Conservation (phyloP, 1,140 invertebrate species). For the Hylaeus anthracinus region DNA sequence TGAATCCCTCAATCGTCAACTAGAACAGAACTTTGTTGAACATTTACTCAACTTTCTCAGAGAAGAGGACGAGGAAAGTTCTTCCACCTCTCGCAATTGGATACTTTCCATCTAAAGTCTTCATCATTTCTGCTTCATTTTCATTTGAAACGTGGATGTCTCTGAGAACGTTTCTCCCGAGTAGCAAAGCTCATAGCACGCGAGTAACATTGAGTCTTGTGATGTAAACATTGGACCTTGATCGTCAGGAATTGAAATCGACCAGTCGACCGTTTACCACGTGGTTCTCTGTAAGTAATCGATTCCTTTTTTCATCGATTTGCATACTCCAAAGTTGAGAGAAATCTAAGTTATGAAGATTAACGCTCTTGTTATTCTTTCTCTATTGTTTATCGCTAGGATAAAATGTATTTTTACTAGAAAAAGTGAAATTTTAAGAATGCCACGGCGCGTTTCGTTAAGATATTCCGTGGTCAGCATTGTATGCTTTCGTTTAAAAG, state of each 20-base stretch:
- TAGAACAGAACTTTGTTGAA: too few species aligned
- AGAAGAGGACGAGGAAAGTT: too few species aligned
- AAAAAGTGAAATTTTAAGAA: not conserved
- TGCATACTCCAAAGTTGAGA: too few species aligned
- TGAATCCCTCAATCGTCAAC: not conserved
- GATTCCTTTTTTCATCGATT: not conserved
- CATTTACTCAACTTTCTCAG: too few species aligned
- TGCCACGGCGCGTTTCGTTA: too few species aligned
- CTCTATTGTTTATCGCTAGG: not conserved
- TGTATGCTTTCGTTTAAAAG: not conserved
- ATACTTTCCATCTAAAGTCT: too few species aligned
- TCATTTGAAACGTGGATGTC: not conserved
- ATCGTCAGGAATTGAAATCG: not conserved
- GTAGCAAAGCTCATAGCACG: too few species aligned
- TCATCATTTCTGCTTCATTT: too few species aligned
- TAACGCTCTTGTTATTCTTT: not conserved
- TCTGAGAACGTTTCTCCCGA: not conserved
- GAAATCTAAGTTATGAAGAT: too few species aligned
- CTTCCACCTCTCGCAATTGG: too few species aligned
- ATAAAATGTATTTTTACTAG: not conserved
- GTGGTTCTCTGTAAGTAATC: slow-evolving; percentile 12
- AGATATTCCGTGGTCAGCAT: not conserved
- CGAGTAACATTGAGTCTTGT: not conserved
- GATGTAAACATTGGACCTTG: slow-evolving; percentile 1
- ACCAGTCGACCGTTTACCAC: not conserved